A percentile compares a stretch with the other conserved stretches of the same genome.
Evolutionary conservation across 2,113 vertebrate species (phyloP).

Genomic region (Dasypus novemcinctus): DNA sequence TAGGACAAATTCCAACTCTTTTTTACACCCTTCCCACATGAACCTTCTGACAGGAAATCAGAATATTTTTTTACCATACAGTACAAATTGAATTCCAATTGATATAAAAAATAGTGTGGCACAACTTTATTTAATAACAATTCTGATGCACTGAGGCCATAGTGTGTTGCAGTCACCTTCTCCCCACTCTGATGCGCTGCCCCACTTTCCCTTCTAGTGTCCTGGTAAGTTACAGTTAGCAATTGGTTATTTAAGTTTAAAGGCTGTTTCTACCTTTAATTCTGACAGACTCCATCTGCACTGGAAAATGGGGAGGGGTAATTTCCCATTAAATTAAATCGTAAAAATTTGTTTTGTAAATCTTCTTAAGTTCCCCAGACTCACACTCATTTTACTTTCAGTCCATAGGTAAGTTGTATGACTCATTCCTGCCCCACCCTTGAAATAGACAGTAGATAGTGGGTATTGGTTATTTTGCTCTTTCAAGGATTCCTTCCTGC

Average conservation of each 20-base stretch:
- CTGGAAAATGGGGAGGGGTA: background rate
- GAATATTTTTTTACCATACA: slow-evolving; percentile 13
- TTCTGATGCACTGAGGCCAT: background rate
- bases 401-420: background rate
- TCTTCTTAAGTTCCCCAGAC: background rate
- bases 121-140: slow-evolving; percentile 22
- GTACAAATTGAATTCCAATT: slow-evolving; percentile 41
- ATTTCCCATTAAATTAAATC: background rate
- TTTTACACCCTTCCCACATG: background rate
- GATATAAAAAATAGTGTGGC: background rate
- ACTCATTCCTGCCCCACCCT: background rate
- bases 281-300: background rate
- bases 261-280: background rate
- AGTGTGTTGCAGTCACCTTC: background rate
- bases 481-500: background rate
- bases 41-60: background rate
- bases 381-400: background rate
- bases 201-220: background rate
- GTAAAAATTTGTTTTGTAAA: background rate
- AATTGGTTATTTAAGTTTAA: background rate
- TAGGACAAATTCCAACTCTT: background rate
- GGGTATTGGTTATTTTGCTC: background rate
- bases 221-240: background rate
- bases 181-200: background rate
- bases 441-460: slow-evolving; percentile 24